Conservation (phyloP, 2,113 vertebrate genomes). For the Circaetus cinerascens region DNA sequence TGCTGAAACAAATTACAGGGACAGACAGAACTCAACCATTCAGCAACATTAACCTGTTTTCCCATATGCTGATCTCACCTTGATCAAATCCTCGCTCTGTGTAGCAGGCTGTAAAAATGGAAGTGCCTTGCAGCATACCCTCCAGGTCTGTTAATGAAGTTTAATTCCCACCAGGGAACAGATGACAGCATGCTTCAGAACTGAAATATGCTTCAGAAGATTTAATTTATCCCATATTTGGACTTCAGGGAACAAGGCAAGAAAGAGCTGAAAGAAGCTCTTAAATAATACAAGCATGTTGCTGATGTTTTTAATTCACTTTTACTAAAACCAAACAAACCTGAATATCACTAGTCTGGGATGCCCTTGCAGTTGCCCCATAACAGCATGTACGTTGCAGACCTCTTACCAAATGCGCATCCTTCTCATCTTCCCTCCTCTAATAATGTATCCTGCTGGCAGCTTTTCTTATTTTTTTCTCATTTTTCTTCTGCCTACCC, state of each 20-base stretch:
- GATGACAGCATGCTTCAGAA: not conserved
- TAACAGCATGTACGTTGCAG: not conserved
- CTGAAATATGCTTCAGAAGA: not conserved
- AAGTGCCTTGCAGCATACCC: not conserved
- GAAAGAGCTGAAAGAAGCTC: not conserved
- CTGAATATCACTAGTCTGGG: not conserved
- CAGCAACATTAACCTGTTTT: not conserved
- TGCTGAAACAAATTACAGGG: not conserved
- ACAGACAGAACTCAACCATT: not conserved
- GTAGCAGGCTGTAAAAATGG: not conserved
- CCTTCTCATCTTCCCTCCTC: not conserved
- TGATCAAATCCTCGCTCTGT: not conserved
- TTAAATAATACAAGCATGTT: not conserved
- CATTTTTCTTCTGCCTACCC: not conserved
- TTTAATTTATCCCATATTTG: not conserved
- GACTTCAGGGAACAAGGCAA: not conserved
- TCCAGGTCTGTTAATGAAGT: slow-evolving; percentile 2
- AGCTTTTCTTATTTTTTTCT: not conserved
- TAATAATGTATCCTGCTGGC: not conserved
- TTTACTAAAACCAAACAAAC: not conserved
- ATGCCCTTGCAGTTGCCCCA: not conserved
- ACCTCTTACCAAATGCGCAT: not conserved
- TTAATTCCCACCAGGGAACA: not conserved
- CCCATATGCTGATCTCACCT: not conserved
- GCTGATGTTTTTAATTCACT: not conserved